phyloP scores from a whole-genome alignment of 2,797 vertebrate species.

The Uromys caudimaculatus region DNA sequence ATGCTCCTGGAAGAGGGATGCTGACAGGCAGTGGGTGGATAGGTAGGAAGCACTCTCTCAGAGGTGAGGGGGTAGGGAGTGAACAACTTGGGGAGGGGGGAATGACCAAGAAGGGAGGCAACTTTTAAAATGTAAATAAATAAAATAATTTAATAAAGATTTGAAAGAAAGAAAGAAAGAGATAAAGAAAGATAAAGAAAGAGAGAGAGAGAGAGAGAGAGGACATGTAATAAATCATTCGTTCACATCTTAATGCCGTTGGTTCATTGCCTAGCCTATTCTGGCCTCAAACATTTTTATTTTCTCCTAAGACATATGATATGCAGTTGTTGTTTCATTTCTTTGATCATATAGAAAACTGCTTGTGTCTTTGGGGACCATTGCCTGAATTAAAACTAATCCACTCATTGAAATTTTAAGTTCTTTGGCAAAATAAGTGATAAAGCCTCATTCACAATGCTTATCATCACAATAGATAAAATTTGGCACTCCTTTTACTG shows the following conservation, averaged over 20 bases:
- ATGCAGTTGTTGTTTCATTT: background rate
- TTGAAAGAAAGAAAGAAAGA: background rate
- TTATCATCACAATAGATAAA: conserved; percentile 38
- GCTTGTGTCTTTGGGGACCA: background rate
- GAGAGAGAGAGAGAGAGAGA: accelerated
- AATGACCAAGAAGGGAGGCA: background rate
- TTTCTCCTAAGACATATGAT: background rate
- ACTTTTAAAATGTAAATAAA: background rate
- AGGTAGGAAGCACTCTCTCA: background rate
- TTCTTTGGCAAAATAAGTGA: background rate
- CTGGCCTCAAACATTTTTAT: background rate
- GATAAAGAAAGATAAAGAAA: no score
- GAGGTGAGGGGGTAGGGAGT: background rate
- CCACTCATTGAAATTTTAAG: background rate
- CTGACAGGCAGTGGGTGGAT: no score
- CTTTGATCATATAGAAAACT: background rate
- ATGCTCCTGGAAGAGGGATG: background rate
- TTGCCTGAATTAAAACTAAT: background rate
- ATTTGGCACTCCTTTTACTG: background rate
- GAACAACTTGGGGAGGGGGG: background rate
- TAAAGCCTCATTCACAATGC: background rate
- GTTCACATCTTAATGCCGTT: background rate
- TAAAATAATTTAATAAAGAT: background rate
- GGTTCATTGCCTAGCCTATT: background rate
- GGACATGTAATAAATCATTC: background rate